Evolutionary conservation across 2,113 vertebrate species (phyloP).

Genomic region (Conger conger): DNA sequence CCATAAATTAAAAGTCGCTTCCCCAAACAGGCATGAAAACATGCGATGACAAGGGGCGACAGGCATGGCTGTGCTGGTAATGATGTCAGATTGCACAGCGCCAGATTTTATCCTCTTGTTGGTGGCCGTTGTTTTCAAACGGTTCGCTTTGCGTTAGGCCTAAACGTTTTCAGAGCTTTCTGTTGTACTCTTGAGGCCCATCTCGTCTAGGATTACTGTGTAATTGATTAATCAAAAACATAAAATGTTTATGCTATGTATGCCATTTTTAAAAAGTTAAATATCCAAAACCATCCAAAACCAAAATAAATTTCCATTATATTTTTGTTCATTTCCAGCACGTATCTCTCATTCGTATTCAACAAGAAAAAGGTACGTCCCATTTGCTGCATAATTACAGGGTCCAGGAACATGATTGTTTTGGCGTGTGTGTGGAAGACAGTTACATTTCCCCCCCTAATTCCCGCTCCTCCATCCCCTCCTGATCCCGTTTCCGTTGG

Average conservation of each 20-base stretch:
- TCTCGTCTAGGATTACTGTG: neutral
- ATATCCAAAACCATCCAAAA: no score
- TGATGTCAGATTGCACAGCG: constrained; percentile 22
- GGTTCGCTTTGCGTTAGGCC: constrained; percentile 37
- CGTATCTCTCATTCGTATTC: neutral
- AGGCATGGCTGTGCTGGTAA: constrained; percentile 48
- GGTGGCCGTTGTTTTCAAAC: constrained; percentile 38
- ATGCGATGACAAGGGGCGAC: constrained; percentile 23
- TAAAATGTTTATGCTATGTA: neutral
- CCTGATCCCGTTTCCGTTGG: constrained; percentile 3
- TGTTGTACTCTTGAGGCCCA: neutral
- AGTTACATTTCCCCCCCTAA: neutral
- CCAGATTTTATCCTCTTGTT: constrained; percentile 32
- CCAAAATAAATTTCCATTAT: neutral
- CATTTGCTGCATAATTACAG: neutral
- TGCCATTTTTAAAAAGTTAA: neutral
- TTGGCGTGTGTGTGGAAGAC: neutral
- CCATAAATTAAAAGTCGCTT: constrained; percentile 58
- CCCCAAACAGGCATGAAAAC: constrained; percentile 33
- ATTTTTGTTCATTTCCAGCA: neutral
- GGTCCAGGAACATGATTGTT: neutral
- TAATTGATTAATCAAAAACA: neutral
- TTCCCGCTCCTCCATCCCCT: neutral
- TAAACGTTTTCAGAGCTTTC: neutral
- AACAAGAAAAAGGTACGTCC: neutral